Evolutionary conservation across 2,797 vertebrate species (phyloP).

Genomic region (Botia almorhae): DNA sequence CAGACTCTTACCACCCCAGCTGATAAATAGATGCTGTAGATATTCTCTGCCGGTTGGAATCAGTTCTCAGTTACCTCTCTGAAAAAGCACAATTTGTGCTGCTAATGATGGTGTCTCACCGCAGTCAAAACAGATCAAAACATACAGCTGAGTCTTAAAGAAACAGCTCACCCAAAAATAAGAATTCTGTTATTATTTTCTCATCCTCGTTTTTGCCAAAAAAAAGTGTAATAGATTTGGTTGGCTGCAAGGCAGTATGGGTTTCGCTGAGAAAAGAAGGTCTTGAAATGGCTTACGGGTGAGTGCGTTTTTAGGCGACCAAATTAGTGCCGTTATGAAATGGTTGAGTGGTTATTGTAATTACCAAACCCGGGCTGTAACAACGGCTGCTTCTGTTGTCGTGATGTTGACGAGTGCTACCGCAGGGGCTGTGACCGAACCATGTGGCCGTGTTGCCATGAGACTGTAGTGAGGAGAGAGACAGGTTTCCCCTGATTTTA

Average conservation of each 20-base stretch:
- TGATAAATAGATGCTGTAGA: neutral
- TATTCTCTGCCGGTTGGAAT: neutral
- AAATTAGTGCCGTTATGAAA: conserved; percentile 65
- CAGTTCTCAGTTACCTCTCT: neutral
- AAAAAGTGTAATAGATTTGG: neutral
- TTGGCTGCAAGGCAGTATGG: neutral
- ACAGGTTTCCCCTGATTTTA: conserved; percentile 32
- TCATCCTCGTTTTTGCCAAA: neutral
- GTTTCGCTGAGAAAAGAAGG: neutral
- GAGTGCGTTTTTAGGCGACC: conserved; percentile 7
- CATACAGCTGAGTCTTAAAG: neutral
- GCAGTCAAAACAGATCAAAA: neutral
- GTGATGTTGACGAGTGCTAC: conserved; percentile 64
- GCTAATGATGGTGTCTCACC: conserved; percentile 19
- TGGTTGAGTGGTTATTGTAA: conserved; percentile 70
- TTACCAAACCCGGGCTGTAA: conserved; percentile 68
- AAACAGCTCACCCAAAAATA: too few species aligned
- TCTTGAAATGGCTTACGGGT: neutral
- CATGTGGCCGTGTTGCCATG: conserved; percentile 58
- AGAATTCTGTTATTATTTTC: too few species aligned
- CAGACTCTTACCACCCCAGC: conserved; percentile 5
- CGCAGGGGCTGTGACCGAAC: conserved; percentile 52
- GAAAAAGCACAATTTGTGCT: neutral
- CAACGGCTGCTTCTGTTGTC: conserved; percentile 63
- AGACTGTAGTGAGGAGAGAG: conserved; percentile 52